These are phyloP conservation scores for Odontocerum albicorne DNA, from an alignment of 2,888 invertebrate species.

Conservation along the genomic window DNA sequence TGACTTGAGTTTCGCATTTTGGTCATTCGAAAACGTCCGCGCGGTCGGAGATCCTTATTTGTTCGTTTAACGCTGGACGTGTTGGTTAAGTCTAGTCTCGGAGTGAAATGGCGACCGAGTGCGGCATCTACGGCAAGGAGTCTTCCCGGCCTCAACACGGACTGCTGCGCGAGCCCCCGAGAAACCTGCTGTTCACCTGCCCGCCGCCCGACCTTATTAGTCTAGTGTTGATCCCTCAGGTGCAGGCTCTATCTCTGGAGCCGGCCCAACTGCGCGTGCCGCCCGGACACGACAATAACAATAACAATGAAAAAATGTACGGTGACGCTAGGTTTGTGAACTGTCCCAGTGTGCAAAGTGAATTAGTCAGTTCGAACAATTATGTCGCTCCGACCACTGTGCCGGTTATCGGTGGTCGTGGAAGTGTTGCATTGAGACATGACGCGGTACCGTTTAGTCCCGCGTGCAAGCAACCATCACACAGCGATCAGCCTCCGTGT, in stretches of 20 bases:
- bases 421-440: constrained; percentile 29
- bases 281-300: constrained; percentile 21
- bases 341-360: constrained; percentile 12
- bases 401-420: not conserved
- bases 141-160: not conserved
- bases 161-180: constrained; percentile 51
- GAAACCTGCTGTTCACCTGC: constrained; percentile 33
- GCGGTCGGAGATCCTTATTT: too few species aligned
- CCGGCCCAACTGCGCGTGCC: not conserved
- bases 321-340: not conserved
- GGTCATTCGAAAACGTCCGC: too few species aligned
- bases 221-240: constrained; percentile 31
- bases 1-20: constrained; percentile 14
- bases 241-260: constrained; percentile 23
- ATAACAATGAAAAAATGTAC: constrained; percentile 39
- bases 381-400: not conserved
- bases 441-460: constrained; percentile 41
- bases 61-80: too few species aligned
- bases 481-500: too few species aligned
- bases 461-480: constrained; percentile 34
- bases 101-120: constrained; percentile 23
- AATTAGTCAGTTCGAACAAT: not conserved
- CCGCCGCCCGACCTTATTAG: constrained; percentile 30
- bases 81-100: constrained; percentile 4
- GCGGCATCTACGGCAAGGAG: not conserved